phyloP scores from a whole-genome alignment of 2,888 invertebrate genomes.

The Brachyptera risi region DNA sequence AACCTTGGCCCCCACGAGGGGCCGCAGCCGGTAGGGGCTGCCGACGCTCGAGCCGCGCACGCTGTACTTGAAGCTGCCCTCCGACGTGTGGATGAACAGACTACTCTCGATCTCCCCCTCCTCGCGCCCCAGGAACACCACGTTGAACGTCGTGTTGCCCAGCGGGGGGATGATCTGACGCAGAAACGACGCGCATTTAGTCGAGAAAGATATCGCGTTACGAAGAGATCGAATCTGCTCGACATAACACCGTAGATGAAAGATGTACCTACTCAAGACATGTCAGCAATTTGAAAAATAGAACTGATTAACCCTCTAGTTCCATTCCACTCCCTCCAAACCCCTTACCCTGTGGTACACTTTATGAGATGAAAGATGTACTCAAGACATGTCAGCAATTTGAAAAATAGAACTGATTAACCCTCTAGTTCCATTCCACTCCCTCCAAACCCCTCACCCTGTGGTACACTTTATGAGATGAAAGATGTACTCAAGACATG shows the following conservation, averaged over 20 bases:
- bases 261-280: background rate
- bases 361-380: too few species aligned
- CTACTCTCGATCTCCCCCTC: conserved; percentile 83
- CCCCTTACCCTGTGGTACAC: too few species aligned
- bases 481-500: too few species aligned
- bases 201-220: background rate
- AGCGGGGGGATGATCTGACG: conserved; percentile 86
- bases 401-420: too few species aligned
- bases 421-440: too few species aligned
- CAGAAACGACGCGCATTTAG: too few species aligned
- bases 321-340: too few species aligned
- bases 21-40: conserved; percentile 87
- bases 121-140: conserved; percentile 90
- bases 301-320: too few species aligned
- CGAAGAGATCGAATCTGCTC: background rate
- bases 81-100: conserved; percentile 91
- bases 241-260: too few species aligned
- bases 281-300: background rate
- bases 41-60: conserved; percentile 78
- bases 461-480: too few species aligned
- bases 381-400: too few species aligned
- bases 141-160: conserved; percentile 92
- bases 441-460: too few species aligned
- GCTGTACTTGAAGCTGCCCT: conserved; percentile 83
- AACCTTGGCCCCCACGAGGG: conserved; percentile 84